Conservation (phyloP, 2,113 vertebrate species). For the Plectropomus leopardus region DNA sequence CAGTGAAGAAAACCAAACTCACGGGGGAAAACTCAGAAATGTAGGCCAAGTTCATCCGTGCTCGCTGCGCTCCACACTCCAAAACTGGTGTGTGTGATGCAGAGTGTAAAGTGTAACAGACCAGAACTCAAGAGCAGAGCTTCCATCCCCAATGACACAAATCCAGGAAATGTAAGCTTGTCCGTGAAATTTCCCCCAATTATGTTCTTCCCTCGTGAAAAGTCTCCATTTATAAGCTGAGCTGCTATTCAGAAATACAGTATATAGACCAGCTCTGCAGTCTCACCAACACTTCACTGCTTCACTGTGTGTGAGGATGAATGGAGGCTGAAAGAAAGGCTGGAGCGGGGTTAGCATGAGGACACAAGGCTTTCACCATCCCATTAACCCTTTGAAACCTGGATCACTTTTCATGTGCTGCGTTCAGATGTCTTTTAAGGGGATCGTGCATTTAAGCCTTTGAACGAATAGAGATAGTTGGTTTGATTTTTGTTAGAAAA, state of each 20-base stretch:
- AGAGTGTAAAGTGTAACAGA: constrained; percentile 21
- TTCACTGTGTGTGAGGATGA: constrained; percentile 2
- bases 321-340: neutral
- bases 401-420: too few relatives aligned
- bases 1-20: constrained; percentile 1
- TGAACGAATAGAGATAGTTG: too few relatives aligned
- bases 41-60: constrained; percentile 31
- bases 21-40: neutral
- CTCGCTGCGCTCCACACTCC: neutral
- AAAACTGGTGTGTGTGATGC: constrained; percentile 16
- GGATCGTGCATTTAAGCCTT: too few relatives aligned
- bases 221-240: constrained; percentile 28
- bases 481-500: too few relatives aligned
- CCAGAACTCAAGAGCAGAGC: constrained; percentile 8
- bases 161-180: constrained; percentile 19
- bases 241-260: constrained; percentile 16
- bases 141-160: constrained; percentile 2
- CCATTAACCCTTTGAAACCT: too few relatives aligned
- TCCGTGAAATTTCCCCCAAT: neutral
- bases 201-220: neutral
- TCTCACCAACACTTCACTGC: neutral
- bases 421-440: too few relatives aligned
- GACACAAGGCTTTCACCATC: neutral
- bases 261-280: neutral
- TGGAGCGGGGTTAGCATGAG: neutral